Evolutionary conservation across 2,888 invertebrate species (phyloP).

Genomic region (Parnassius smintheus): DNA sequence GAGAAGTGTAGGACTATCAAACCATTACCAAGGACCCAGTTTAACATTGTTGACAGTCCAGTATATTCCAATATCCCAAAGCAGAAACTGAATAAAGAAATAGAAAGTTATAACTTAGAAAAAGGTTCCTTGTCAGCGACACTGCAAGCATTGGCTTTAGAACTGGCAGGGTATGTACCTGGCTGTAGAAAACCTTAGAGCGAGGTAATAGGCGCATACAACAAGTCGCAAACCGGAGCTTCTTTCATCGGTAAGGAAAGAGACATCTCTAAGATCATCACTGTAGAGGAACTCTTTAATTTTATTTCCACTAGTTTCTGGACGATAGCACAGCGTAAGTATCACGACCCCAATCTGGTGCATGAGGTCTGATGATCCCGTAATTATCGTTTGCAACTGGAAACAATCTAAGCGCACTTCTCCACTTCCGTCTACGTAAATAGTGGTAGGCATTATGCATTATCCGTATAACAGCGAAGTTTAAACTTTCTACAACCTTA

Average conservation of each 20-base stretch:
- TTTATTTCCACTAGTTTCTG: conserved; percentile 38
- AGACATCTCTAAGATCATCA: conserved; percentile 62
- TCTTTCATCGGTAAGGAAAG: conserved; percentile 59
- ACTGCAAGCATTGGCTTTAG: conserved; percentile 68
- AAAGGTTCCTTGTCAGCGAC: conserved; percentile 63
- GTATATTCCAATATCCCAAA: conserved; percentile 65
- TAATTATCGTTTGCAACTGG: conserved; percentile 42
- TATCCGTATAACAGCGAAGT: conserved; percentile 53
- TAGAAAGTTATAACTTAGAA: conserved; percentile 38
- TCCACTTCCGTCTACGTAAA: conserved; percentile 60
- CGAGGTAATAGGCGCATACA: conserved; percentile 49
- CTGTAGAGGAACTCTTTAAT: conserved; percentile 56
- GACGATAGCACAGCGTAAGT: conserved; percentile 46
- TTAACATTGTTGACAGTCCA: conserved; percentile 53
- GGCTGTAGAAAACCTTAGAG: conserved; percentile 58
- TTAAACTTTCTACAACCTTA: conserved; percentile 51
- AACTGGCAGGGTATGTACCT: conserved; percentile 74
- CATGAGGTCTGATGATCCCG: conserved; percentile 40
- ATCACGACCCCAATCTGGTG: conserved; percentile 61
- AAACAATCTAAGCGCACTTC: conserved; percentile 68
- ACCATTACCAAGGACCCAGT: conserved; percentile 55
- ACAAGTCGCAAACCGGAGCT: conserved; percentile 59
- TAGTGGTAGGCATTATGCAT: conserved; percentile 52
- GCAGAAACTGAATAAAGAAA: conserved; percentile 37
- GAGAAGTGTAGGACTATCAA: conserved; percentile 54